Evolutionary conservation across 2,797 vertebrate species (phyloP).

Genomic region (Urophycis tenuis): DNA sequence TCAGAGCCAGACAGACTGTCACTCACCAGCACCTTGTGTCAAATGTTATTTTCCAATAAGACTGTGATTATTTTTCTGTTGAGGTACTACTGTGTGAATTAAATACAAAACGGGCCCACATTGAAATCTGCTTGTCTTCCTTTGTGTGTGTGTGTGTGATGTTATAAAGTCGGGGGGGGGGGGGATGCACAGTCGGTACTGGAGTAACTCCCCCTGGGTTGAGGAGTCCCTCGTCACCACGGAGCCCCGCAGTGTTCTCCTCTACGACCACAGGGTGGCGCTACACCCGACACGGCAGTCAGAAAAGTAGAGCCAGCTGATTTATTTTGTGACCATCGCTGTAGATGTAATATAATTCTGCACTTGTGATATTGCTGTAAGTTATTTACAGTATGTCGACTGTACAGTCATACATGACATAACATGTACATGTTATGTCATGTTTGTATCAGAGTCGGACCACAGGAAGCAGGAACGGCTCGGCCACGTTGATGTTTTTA

Average conservation of each 20-base stretch:
- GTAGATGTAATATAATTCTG: background rate
- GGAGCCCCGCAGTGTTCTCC: background rate
- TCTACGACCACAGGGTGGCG: background rate
- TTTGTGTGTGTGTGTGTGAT: constrained; percentile 24
- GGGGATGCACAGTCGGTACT: no score
- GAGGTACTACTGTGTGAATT: constrained; percentile 36
- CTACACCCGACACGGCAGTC: no score
- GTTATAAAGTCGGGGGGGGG: no score
- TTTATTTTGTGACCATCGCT: background rate
- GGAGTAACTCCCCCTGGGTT: background rate
- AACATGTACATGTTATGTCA: no score
- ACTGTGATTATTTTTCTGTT: constrained; percentile 54
- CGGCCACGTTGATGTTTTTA: constrained; percentile 71
- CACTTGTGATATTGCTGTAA: background rate
- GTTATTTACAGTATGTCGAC: background rate
- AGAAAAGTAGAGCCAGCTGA: no score
- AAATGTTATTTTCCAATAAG: constrained; percentile 24
- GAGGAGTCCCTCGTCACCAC: background rate
- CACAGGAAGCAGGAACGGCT: constrained; percentile 47
- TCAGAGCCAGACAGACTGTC: constrained; percentile 2
- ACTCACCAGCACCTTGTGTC: constrained; percentile 40
- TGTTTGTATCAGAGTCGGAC: constrained; percentile 38
- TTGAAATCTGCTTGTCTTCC: constrained; percentile 12
- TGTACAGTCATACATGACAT: no score
- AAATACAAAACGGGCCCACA: constrained; percentile 44